Evolutionary conservation across 2,797 vertebrate species (phyloP).

Genomic region (Danio jaintianensis): DNA sequence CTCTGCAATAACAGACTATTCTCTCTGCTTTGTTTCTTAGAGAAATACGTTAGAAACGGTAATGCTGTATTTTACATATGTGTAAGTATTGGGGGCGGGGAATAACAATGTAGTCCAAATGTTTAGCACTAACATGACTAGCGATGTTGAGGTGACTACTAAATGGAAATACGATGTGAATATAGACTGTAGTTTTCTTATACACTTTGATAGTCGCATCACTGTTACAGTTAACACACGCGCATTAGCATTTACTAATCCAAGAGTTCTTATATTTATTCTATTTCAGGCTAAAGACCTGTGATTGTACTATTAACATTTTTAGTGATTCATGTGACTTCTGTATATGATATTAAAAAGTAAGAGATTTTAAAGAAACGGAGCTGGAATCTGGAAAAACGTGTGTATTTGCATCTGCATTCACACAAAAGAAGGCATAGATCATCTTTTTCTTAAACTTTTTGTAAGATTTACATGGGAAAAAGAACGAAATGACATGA

Average conservation of each 20-base stretch:
- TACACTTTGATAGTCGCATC: conserved; percentile 36
- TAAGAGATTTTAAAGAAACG: background rate
- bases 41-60: background rate
- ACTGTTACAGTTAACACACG: conserved; percentile 12
- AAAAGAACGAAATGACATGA: too few relatives aligned
- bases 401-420: background rate
- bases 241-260: conserved; percentile 26
- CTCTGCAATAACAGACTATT: conserved; percentile 56
- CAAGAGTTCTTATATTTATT: conserved; percentile 38
- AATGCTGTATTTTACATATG: conserved; percentile 13
- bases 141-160: conserved; percentile 30
- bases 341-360: conserved; percentile 26
- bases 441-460: too few relatives aligned
- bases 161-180: conserved; percentile 20
- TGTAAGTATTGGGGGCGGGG: background rate
- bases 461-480: too few relatives aligned
- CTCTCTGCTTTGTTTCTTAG: conserved; percentile 12
- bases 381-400: too few relatives aligned
- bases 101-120: background rate
- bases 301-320: conserved; percentile 39
- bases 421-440: background rate
- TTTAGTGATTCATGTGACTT: conserved; percentile 9
- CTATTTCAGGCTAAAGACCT: conserved; percentile 39
- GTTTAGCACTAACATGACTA: conserved; percentile 23
- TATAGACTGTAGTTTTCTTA: conserved; percentile 40